Percentiles rank a stretch among this genome's conserved stretches.
Conservation (phyloP, 2,888 invertebrate species). For the Drymonia ruficornis region DNA sequence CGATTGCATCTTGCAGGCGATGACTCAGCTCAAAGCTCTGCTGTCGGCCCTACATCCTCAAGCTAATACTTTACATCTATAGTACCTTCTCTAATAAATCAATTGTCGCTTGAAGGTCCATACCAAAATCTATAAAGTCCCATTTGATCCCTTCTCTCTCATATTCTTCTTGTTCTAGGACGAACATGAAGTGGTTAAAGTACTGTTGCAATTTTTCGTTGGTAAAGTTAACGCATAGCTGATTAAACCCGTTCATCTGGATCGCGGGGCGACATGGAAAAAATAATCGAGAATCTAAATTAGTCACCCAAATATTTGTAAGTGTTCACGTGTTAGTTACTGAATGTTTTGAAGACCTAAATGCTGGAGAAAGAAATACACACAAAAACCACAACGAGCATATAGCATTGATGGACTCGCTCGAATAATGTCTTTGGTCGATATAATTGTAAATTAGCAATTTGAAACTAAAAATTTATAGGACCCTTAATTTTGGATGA, state of each 20-base stretch:
- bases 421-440: constrained; percentile 57
- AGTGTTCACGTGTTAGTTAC: constrained; percentile 40
- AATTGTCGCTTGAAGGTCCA: constrained; percentile 96
- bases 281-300: constrained; percentile 52
- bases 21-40: constrained; percentile 67
- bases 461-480: constrained; percentile 10
- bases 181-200: constrained; percentile 98
- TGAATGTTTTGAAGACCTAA: constrained; percentile 45
- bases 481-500: constrained; percentile 29
- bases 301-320: constrained; percentile 32
- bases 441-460: constrained; percentile 19
- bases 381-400: constrained; percentile 63
- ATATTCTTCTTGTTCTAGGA: constrained; percentile 98
- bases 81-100: constrained; percentile 95
- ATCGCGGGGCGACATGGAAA: constrained; percentile 61
- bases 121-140: constrained; percentile 98
- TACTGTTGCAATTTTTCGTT: constrained; percentile 98
- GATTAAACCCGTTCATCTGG: constrained; percentile 97
- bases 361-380: constrained; percentile 52
- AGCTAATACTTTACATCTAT: constrained; percentile 55
- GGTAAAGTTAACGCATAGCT: constrained; percentile 98
- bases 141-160: constrained; percentile 95
- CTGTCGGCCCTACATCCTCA: constrained; percentile 61
- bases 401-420: constrained; percentile 68
- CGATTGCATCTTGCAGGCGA: constrained; percentile 59